Evolutionary conservation across 2,797 vertebrate genomes (phyloP), one percentile per base, ranked within the genome.

Genomic region (Fistularia commersonii): DNA sequence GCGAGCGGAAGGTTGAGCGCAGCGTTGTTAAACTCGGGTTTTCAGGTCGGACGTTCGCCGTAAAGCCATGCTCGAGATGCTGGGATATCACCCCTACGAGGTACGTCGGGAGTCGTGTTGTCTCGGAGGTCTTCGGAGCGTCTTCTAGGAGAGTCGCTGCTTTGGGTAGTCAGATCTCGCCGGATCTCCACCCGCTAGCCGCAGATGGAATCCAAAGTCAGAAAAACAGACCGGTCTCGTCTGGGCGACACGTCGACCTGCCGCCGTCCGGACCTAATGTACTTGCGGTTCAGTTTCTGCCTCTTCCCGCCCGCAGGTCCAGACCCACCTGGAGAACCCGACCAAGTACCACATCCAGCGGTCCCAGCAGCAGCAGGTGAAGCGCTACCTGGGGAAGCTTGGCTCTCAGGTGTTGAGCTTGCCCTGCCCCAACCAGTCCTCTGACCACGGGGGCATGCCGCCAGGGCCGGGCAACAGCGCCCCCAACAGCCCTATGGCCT

Each of bases 281-380:
- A 3, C 31, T 23, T n/a, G 11, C 8, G 14, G 8, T 13, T 51
- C 14, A 45, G 35, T 12, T 32, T 9, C 32, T 9, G 8, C 8
- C 11, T 6, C 43, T 12, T 34, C 3, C 14, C 8, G 6, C 42
- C 36, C 12, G 41, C 68, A 98, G 97, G 97, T 99, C 83, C 95
- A 98, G 89, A 98, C 97, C 64, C 94, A 99, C 90, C 91, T 99
- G 79, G 96, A 98, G 89, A 98, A 99, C 76, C 96, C 97, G 41
- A 99, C 97, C 70, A 97, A 97, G 87, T 99, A 98, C 84, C 97
- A 99, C 87, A 95, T 99, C 72, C 95, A 98, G 81, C 95, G 95
- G 88, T 93, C 97, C 37, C 97, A 98, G 84, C 87, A 94, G 89
- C 96, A 99, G 90, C 97, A 99, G 91, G 95, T 99, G 80, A 98